Evolutionary conservation across 2,797 vertebrate species (phyloP).

Genomic region (Danio albolineatus): DNA sequence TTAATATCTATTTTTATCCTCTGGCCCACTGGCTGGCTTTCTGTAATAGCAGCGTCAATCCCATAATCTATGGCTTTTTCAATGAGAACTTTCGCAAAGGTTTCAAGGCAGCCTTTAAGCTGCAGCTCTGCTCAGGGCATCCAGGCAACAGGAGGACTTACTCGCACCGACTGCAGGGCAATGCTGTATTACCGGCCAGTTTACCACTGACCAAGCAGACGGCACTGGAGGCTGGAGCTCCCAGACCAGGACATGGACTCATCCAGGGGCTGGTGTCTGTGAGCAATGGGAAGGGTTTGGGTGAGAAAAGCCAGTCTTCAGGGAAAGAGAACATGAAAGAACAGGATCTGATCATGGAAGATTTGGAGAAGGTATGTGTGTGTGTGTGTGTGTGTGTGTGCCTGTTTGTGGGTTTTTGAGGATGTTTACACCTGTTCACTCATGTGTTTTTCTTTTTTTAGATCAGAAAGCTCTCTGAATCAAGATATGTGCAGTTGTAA

Average conservation of each 20-base stretch:
- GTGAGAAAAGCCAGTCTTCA: slow-evolving; percentile 58
- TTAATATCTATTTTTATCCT: slow-evolving; percentile 91
- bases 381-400: no score
- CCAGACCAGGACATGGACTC: slow-evolving; percentile 18
- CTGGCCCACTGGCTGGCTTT: slow-evolving; percentile 95
- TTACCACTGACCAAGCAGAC: slow-evolving; percentile 52
- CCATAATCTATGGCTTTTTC: slow-evolving; percentile 93
- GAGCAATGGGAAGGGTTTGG: slow-evolving; percentile 59
- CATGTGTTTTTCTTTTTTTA: no score
- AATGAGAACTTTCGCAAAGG: slow-evolving; percentile 89
- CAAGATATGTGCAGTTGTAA: no score
- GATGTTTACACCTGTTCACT: no score
- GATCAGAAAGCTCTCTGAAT: no score
- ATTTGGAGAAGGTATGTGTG: slow-evolving; percentile 75
- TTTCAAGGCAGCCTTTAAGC: slow-evolving; percentile 85
- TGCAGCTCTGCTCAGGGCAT: slow-evolving; percentile 81
- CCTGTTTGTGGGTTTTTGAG: no score
- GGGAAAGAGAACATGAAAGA: slow-evolving; percentile 67
- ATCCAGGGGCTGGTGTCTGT: slow-evolving; percentile 36
- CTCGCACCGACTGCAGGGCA: slow-evolving; percentile 73
- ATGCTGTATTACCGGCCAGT: slow-evolving; percentile 70
- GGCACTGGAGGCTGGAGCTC: neutral
- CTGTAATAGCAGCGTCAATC: slow-evolving; percentile 93
- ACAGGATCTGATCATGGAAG: slow-evolving; percentile 80
- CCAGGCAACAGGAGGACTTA: slow-evolving; percentile 63